Conservation (phyloP, 2,113 vertebrate genomes). For the Irena cyanogastra region DNA sequence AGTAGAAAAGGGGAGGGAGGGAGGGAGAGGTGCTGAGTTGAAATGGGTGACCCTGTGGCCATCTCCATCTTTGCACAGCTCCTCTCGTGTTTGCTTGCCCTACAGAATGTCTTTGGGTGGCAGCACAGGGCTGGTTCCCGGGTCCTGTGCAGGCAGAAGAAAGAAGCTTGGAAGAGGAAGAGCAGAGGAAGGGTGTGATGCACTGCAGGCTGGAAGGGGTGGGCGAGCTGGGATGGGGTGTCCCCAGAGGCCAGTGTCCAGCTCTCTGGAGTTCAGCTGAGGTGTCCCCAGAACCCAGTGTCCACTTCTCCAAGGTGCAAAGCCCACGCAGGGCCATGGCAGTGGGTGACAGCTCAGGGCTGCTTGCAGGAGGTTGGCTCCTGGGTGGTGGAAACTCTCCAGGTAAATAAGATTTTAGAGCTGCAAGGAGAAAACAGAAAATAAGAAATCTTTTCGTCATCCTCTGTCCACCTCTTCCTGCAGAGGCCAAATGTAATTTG, state of each 20-base stretch:
- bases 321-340: neutral
- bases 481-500: neutral
- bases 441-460: neutral
- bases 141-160: neutral
- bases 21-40: neutral
- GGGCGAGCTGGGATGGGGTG: neutral
- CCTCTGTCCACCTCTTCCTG: neutral
- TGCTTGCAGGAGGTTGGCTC: neutral
- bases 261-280: neutral
- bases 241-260: neutral
- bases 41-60: neutral
- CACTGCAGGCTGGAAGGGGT: neutral
- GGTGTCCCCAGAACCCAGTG: no score
- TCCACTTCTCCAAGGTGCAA: neutral
- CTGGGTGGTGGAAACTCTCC: neutral
- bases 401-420: neutral
- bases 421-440: neutral
- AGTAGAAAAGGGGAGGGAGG: neutral
- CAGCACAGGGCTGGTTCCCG: neutral
- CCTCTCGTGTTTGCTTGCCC: neutral
- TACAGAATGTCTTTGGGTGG: neutral
- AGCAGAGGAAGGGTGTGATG: neutral
- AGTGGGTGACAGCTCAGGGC: neutral
- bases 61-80: neutral
- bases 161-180: neutral